These are phyloP conservation scores for Echeneis naucrates DNA, from an alignment of 2,797 vertebrate species.

Conservation along the genomic window DNA sequence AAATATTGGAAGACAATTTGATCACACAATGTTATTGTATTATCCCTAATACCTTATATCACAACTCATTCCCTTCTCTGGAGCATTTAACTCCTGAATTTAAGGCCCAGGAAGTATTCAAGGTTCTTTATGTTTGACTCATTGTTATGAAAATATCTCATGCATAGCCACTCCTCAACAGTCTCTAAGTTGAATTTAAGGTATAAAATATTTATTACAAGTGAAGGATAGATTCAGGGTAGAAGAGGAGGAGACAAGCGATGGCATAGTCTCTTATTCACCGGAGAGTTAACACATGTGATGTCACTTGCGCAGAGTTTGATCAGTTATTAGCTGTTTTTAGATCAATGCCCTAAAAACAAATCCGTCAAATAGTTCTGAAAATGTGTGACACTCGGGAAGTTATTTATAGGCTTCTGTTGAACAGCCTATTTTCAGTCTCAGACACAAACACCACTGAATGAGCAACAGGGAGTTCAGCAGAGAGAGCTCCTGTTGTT, in stretches of 20 bases:
- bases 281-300: slow-evolving; percentile 46
- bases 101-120: slow-evolving; percentile 5
- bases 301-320: slow-evolving; percentile 56
- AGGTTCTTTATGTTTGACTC: slow-evolving; percentile 10
- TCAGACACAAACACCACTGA: slow-evolving; percentile 47
- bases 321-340: slow-evolving; percentile 79
- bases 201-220: slow-evolving; percentile 34
- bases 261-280: slow-evolving; percentile 37
- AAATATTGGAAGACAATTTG: slow-evolving; percentile 1
- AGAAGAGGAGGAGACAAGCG: slow-evolving; percentile 11
- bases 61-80: background rate
- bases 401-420: slow-evolving; percentile 75
- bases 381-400: slow-evolving; percentile 62
- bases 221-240: slow-evolving; percentile 13
- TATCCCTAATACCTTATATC: slow-evolving; percentile 1
- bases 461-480: slow-evolving; percentile 57
- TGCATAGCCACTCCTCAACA: background rate
- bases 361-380: slow-evolving; percentile 70
- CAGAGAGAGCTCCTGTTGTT: slow-evolving; percentile 51
- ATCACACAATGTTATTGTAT: background rate
- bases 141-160: slow-evolving; percentile 9
- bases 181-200: slow-evolving; percentile 8
- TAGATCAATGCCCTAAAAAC: slow-evolving; percentile 78
- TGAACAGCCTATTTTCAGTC: slow-evolving; percentile 72
- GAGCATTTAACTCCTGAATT: background rate